Evolutionary conservation across 2,113 vertebrate genomes (phyloP).

Genomic region (Apodemus sylvaticus): DNA sequence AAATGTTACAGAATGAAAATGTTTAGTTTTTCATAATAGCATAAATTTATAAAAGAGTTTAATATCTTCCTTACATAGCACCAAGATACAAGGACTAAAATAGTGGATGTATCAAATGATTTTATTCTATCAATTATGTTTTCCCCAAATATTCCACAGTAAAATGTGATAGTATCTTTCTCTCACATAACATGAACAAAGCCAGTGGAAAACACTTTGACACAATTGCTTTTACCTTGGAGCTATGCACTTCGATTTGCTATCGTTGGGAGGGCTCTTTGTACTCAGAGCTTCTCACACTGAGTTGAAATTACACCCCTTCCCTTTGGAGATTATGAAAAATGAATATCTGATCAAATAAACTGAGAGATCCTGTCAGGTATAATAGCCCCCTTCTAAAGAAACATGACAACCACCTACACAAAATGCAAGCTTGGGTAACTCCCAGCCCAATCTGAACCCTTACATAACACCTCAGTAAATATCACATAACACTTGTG

Average conservation of each 20-base stretch:
- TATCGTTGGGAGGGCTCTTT: not conserved
- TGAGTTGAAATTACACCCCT: conserved; percentile 57
- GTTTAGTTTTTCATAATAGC: not conserved
- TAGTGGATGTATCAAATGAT: not conserved
- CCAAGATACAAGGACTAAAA: not conserved
- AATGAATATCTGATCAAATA: conserved; percentile 52
- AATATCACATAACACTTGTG: not conserved
- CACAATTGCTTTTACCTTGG: not conserved
- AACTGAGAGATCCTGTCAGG: conserved; percentile 27
- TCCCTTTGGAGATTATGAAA: conserved; percentile 37
- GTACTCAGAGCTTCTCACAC: not conserved
- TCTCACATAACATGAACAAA: conserved; percentile 34
- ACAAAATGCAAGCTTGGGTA: conserved; percentile 4
- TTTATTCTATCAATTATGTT: not conserved
- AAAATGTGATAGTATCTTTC: conserved; percentile 30
- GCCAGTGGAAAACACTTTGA: not conserved
- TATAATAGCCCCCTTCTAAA: conserved; percentile 40
- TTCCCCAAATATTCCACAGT: not conserved
- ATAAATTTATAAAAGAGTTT: conserved; percentile 9
- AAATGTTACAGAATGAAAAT: not conserved
- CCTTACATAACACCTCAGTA: not conserved
- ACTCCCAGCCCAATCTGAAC: not conserved
- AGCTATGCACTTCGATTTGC: not conserved
- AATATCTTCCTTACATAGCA: not conserved
- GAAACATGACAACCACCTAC: not conserved